Percentiles rank a stretch among this genome's conserved stretches.
These are phyloP conservation scores for Trichonephila inaurata DNA, from an alignment of 1,140 invertebrate species.

Conservation along the genomic window DNA sequence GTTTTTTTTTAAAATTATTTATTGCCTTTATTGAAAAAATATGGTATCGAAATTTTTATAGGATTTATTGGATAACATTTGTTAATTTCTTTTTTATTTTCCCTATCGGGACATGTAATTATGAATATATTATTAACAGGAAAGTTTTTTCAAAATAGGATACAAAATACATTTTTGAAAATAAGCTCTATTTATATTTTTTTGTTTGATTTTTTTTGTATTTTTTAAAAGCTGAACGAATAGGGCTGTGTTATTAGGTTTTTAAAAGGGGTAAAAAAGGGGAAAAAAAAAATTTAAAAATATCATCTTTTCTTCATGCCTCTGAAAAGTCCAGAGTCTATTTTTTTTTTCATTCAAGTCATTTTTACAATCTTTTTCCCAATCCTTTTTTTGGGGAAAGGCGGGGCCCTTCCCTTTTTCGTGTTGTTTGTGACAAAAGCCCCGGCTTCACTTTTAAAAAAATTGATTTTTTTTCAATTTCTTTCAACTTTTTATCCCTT, in stretches of 20 bases:
- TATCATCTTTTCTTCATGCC: conserved; percentile 13
- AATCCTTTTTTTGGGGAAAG: conserved; percentile 34
- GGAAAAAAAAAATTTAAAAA: neutral
- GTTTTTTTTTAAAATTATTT: too few species aligned
- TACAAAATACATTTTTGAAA: too few species aligned
- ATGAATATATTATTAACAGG: too few species aligned
- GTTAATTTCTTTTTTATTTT: too few species aligned
- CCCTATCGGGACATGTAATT: too few species aligned
- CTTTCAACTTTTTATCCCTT: conserved; percentile 36
- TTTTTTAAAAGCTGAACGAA: neutral
- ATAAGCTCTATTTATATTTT: too few species aligned
- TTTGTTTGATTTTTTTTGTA: neutral
- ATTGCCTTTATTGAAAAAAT: too few species aligned
- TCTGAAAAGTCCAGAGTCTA: conserved; percentile 41
- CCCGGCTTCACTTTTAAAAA: conserved; percentile 53
- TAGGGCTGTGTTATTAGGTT: conserved; percentile 33
- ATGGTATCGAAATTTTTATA: too few species aligned
- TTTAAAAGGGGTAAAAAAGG: neutral
- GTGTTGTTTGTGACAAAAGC: conserved; percentile 62
- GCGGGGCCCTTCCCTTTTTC: conserved; percentile 40
- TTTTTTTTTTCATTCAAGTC: conserved; percentile 29
- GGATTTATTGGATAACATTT: too few species aligned
- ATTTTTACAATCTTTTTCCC: conserved; percentile 17
- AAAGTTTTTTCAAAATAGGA: too few species aligned
- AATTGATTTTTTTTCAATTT: conserved; percentile 63